Conservation (phyloP, 2,113 vertebrate species). For the Heterotis niloticus region DNA sequence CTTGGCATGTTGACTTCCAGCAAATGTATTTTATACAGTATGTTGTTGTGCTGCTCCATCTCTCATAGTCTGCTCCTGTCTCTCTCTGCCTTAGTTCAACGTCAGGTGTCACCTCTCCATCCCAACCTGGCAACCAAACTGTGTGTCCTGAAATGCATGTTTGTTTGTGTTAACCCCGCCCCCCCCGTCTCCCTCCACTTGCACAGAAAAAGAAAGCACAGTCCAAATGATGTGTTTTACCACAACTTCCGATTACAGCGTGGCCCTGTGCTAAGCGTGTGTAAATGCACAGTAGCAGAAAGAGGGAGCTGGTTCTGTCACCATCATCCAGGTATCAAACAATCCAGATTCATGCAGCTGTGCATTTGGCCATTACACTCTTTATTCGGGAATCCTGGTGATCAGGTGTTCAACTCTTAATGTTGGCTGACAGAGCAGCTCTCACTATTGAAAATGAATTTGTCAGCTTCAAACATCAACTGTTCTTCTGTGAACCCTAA, state of each 20-base stretch:
- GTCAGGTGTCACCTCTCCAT: too few species aligned
- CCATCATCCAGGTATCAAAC: background rate
- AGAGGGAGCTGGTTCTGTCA: background rate
- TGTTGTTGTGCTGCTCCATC: too few species aligned
- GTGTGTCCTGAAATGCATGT: background rate
- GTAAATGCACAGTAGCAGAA: constrained; percentile 52
- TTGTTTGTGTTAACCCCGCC: background rate
- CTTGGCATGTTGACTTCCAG: too few species aligned
- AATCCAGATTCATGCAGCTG: background rate
- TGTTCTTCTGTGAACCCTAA: background rate
- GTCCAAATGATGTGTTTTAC: constrained; percentile 64
- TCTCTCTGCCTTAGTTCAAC: background rate
- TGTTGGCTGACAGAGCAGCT: background rate
- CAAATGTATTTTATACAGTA: too few species aligned
- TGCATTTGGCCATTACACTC: background rate
- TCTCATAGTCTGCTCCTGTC: background rate
- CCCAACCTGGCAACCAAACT: background rate
- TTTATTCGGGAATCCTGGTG: background rate
- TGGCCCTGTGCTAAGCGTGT: constrained; percentile 52
- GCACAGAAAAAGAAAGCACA: constrained; percentile 61
- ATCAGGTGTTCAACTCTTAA: background rate
- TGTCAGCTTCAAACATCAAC: background rate
- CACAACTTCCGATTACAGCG: constrained; percentile 67
- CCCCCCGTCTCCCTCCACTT: constrained; percentile 47
- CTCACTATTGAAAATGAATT: background rate